phyloP scores from a whole-genome alignment of 2,888 invertebrate species.

The Andrena fulva region DNA sequence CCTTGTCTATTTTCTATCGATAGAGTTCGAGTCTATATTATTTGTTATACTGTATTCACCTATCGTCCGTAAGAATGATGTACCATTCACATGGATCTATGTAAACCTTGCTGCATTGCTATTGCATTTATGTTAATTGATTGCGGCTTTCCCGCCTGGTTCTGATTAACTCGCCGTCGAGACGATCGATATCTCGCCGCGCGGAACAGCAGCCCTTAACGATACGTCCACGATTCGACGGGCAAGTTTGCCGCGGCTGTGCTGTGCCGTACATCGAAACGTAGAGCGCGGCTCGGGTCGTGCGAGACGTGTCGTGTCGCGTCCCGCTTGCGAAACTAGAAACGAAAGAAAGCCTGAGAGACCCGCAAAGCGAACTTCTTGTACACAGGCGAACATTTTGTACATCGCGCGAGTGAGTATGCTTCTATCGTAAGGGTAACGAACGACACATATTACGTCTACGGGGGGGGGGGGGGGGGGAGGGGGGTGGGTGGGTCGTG shows the following conservation, averaged over 20 bases:
- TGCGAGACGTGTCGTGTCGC: conserved; percentile 17
- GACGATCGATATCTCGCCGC: conserved; percentile 47
- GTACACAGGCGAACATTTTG: conserved; percentile 47
- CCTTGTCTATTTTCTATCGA: conserved; percentile 83
- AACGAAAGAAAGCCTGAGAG: conserved; percentile 21
- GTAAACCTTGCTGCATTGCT: conserved; percentile 74
- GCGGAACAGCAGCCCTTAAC: conserved; percentile 23
- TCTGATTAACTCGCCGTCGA: conserved; percentile 63
- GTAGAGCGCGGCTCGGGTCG: background rate
- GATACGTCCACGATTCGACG: conserved; percentile 56
- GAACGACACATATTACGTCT: conserved; percentile 28
- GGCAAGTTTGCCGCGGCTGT: conserved; percentile 23
- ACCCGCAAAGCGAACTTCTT: conserved; percentile 57
- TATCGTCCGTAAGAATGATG: conserved; percentile 78
- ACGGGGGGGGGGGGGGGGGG: background rate
- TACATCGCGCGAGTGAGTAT: conserved; percentile 40
- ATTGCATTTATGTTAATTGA: conserved; percentile 71
- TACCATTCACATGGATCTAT: conserved; percentile 77
- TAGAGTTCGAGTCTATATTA: conserved; percentile 81
- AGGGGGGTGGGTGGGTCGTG: background rate
- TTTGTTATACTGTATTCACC: conserved; percentile 81
- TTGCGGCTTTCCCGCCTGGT: conserved; percentile 58
- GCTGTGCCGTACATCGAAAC: background rate
- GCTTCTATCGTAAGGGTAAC: conserved; percentile 40
- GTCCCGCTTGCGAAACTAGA: conserved; percentile 8